A percentile compares a stretch with the other conserved stretches of the same genome.
Conservation (phyloP, 2,888 invertebrate genomes). For the Argyresthia goedartella region DNA sequence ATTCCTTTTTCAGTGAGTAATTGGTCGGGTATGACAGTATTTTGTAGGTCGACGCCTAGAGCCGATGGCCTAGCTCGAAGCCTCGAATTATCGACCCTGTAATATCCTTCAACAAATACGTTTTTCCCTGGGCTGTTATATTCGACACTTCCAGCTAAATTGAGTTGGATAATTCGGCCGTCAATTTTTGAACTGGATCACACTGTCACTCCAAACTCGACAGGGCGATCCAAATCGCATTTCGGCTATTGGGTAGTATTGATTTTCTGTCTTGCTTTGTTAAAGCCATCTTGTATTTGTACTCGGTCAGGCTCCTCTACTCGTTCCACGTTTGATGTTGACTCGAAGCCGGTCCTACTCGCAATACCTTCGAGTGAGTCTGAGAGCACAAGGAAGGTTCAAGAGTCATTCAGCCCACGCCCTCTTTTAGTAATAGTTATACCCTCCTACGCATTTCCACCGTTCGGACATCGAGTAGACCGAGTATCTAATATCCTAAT, state of each 20-base stretch:
- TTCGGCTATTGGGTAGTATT: not conserved
- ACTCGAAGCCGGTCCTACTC: not conserved
- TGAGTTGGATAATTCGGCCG: too few relatives aligned
- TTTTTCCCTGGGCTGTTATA: too few relatives aligned
- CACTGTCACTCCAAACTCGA: not conserved
- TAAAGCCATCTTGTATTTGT: not conserved
- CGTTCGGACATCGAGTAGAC: not conserved
- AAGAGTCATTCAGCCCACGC: conserved; percentile 1
- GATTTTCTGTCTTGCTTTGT: not conserved
- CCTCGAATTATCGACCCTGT: too few relatives aligned
- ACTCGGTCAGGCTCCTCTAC: not conserved
- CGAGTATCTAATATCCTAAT: conserved; percentile 1
- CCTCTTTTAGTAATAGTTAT: not conserved
- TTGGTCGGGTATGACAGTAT: too few relatives aligned
- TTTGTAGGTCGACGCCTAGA: too few relatives aligned
- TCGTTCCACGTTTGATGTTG: not conserved
- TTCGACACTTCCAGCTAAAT: too few relatives aligned
- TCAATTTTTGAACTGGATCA: not conserved
- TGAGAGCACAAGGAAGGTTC: not conserved
- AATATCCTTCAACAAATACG: too few relatives aligned
- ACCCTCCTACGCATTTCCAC: not conserved
- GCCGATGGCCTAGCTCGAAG: too few relatives aligned
- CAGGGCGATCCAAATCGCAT: not conserved
- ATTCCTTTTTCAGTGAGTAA: too few relatives aligned
- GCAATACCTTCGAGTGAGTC: not conserved